Base-by-base conservation (phyloP, 2,888 invertebrate species). In the Drosophila kambysellisi region DNA sequence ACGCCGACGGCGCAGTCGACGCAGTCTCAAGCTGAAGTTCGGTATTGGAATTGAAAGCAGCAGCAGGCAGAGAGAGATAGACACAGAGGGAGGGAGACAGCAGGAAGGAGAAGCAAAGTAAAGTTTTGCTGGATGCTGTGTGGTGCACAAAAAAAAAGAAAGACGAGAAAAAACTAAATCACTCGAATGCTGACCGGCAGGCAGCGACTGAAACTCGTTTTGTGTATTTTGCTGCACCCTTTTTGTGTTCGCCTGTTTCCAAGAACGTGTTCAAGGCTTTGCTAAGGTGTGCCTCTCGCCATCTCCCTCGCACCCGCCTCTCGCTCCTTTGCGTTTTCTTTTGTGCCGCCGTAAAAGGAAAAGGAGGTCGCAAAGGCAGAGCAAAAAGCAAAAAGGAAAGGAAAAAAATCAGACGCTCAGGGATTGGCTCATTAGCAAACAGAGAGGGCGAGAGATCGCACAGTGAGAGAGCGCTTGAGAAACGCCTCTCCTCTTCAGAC, bases 201-300 rank as follows among this genome's bases (percentile, higher is more conserved):
- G 65, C 66, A 65, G 46, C 25, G 0, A 46, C 52, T 57, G 61
- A 73, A 86, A 86, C 84, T 70, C 82, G 84, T 89, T 88, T 86
- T 74, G 43, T 41, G 84, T 89, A 86, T 83, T 74, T 51, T 37
- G 74, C 80, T 89, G 78, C 88, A 86, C 85, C 88, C 88, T 88
- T 87, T 46, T 46, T 46, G 46, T 84, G 65, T 74, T 56, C 39
- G 88, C 74, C 73, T 67, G 77, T 62, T 70, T 81, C 82, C 79
- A 74, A 84, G 86, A 89, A 88, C 86, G 73, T 76, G 86, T 82
- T 78, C 89, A 88, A 88, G 88, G 87, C 87, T 89, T 78, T 70
- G 57, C 25, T 76, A 78, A 79, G 88, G 87, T 82, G 87, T 78
- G 87, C 41, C 43, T 57, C 51, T 30, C 12, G 17, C 41, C 30